These are phyloP conservation scores for Petrocephalus sullivani DNA, from an alignment of 2,797 vertebrate genomes.

Conservation along the genomic window DNA sequence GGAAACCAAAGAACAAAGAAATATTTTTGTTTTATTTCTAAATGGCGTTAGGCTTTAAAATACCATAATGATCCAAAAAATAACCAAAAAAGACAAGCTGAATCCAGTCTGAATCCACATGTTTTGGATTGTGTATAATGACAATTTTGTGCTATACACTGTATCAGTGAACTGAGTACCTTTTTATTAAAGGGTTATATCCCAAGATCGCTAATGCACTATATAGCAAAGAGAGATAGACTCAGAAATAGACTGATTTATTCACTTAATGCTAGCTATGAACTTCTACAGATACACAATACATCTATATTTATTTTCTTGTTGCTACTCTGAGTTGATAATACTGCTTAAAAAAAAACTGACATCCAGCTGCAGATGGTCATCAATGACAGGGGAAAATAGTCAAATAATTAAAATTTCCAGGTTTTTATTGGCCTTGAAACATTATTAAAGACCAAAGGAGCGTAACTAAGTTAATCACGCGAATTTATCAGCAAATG, in stretches of 20 bases:
- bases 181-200: neutral
- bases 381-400: neutral
- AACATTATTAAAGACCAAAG: constrained; percentile 7
- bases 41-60: neutral
- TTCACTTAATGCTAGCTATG: neutral
- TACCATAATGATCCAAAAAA: neutral
- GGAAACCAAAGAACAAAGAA: neutral
- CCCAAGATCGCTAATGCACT: neutral
- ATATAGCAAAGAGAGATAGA: neutral
- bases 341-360: neutral
- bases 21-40: neutral
- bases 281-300: neutral
- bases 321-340: neutral
- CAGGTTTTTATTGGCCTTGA: neutral
- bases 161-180: neutral
- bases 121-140: neutral
- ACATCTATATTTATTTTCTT: neutral
- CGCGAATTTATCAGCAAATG: constrained; percentile 1
- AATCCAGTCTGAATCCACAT: neutral
- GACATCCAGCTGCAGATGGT: neutral
- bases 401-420: constrained; percentile 5
- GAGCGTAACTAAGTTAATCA: constrained; percentile 5
- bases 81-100: neutral
- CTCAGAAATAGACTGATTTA: neutral
- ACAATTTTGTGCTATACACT: neutral